Evolutionary conservation across 2,797 vertebrate genomes (phyloP).

Genomic region (Syndactyla subalaris): DNA sequence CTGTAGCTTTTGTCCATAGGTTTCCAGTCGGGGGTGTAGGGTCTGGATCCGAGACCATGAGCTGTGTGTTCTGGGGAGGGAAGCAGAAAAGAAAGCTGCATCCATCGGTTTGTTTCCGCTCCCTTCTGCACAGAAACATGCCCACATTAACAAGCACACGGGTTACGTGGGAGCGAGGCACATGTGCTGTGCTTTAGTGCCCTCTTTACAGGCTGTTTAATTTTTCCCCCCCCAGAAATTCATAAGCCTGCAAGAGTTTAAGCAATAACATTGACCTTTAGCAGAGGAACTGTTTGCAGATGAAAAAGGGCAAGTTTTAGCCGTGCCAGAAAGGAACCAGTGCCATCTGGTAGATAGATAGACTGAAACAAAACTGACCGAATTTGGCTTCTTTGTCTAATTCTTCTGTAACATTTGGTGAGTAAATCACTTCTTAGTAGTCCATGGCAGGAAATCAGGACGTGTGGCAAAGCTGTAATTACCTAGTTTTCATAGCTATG

Average conservation of each 20-base stretch:
- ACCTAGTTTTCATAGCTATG: not conserved
- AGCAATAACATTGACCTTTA: not conserved
- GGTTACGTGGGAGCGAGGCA: not conserved
- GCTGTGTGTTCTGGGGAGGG: accelerated
- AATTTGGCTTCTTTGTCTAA: not conserved
- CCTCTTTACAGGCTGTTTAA: not conserved
- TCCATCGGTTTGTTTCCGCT: not conserved
- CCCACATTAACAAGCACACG: not conserved
- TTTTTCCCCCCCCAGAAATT: not conserved
- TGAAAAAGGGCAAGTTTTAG: not conserved
- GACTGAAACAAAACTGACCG: not conserved
- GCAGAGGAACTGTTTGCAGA: not conserved
- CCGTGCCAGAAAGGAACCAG: not conserved
- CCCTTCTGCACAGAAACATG: accelerated
- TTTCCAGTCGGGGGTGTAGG: not conserved
- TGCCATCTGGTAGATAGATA: not conserved
- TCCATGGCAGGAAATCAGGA: not conserved
- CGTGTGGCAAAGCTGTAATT: not conserved
- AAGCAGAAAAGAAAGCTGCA: accelerated
- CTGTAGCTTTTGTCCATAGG: not conserved
- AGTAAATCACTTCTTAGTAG: not conserved
- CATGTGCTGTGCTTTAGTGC: not conserved
- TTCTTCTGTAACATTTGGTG: not conserved
- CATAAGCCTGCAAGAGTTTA: not conserved
- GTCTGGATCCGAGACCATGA: not conserved